These are phyloP conservation scores for Dasypogon diadema DNA, from an alignment of 2,888 invertebrate genomes.

Conservation along the genomic window DNA sequence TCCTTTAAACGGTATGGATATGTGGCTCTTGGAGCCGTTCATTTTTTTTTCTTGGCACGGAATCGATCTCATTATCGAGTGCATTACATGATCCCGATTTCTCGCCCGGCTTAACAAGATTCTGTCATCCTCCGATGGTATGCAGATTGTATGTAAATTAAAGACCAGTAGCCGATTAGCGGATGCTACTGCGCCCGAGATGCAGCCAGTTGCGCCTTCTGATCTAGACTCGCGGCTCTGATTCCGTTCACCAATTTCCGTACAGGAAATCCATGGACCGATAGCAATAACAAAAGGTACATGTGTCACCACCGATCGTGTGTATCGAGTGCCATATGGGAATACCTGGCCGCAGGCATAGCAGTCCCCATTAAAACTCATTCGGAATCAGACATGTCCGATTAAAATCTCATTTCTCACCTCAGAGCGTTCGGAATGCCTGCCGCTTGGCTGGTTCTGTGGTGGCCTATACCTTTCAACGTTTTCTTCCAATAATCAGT, in stretches of 20 bases:
- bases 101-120: constrained; percentile 22
- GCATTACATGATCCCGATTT: constrained; percentile 49
- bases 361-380: constrained; percentile 68
- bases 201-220: background rate
- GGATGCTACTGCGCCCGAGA: background rate
- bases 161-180: background rate
- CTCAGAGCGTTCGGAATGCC: constrained; percentile 59
- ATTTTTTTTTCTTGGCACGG: constrained; percentile 43
- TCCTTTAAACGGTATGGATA: constrained; percentile 41
- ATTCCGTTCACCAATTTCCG: constrained; percentile 28
- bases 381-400: constrained; percentile 70
- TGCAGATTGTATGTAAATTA: constrained; percentile 49
- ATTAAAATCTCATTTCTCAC: constrained; percentile 70
- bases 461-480: constrained; percentile 40
- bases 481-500: constrained; percentile 47
- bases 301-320: constrained; percentile 51
- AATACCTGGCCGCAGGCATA: constrained; percentile 59
- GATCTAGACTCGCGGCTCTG: background rate
- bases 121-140: background rate
- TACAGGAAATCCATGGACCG: background rate
- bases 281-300: constrained; percentile 28
- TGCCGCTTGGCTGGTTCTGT: constrained; percentile 16
- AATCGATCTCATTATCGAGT: constrained; percentile 53
- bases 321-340: constrained; percentile 54
- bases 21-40: background rate